Evolutionary conservation across 2,888 invertebrate species (phyloP).

Genomic region (Pseudoips prasinana): DNA sequence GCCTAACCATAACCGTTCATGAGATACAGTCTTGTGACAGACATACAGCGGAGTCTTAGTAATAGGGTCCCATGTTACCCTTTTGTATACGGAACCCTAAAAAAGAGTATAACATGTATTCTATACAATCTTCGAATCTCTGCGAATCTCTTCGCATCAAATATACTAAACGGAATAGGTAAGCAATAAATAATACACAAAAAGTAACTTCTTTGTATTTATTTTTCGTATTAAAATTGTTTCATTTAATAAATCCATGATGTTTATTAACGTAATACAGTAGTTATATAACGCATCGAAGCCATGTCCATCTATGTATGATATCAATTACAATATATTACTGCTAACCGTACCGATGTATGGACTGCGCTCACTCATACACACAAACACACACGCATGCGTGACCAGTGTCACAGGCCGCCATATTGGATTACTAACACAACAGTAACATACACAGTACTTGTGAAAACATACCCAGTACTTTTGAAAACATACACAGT

Average conservation of each 20-base stretch:
- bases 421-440: slow-evolving; percentile 22
- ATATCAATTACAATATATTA: slow-evolving; percentile 60
- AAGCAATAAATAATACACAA: slow-evolving; percentile 36
- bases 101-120: too few relatives aligned
- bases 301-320: slow-evolving; percentile 66
- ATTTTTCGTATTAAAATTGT: slow-evolving; percentile 70
- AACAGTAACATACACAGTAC: slow-evolving; percentile 13
- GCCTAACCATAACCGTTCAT: too few relatives aligned
- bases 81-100: too few relatives aligned
- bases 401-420: slow-evolving; percentile 33
- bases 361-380: slow-evolving; percentile 33
- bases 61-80: too few relatives aligned
- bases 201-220: slow-evolving; percentile 69
- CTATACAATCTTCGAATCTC: too few relatives aligned
- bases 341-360: slow-evolving; percentile 43
- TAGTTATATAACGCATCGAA: slow-evolving; percentile 67
- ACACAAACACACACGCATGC: slow-evolving; percentile 30
- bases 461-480: slow-evolving; percentile 2
- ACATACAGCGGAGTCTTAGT: too few relatives aligned
- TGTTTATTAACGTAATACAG: slow-evolving; percentile 78
- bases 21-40: too few relatives aligned
- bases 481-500: slow-evolving; percentile 8
- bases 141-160: too few relatives aligned
- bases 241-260: slow-evolving; percentile 79
- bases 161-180: too few relatives aligned